These are phyloP conservation scores for Brachyhypopomus gauderio DNA, from an alignment of 2,113 vertebrate species.

Conservation along the genomic window DNA sequence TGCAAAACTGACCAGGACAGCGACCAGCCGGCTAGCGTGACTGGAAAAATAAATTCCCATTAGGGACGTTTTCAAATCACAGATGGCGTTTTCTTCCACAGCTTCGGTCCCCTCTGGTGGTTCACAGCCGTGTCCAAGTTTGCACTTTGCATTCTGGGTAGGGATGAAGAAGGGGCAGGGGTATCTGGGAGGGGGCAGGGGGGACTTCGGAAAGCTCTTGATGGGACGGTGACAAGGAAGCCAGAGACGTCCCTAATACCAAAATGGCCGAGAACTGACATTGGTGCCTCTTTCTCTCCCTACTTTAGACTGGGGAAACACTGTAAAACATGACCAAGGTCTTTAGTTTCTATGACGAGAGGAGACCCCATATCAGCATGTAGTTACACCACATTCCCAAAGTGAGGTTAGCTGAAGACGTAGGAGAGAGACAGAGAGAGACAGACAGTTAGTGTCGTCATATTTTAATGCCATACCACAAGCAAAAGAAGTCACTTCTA, in stretches of 20 bases:
- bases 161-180: neutral
- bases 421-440: slow-evolving; percentile 35
- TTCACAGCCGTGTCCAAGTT: slow-evolving; percentile 9
- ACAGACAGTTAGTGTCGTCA: slow-evolving; percentile 50
- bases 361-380: slow-evolving; percentile 76
- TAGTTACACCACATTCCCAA: slow-evolving; percentile 75
- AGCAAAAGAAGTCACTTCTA: neutral
- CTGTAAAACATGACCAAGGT: slow-evolving; percentile 57
- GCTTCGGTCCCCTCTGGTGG: slow-evolving; percentile 1
- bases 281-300: slow-evolving; percentile 44
- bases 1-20: neutral
- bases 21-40: neutral
- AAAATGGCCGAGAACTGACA: slow-evolving; percentile 61
- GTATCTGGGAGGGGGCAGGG: neutral
- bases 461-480: slow-evolving; percentile 19
- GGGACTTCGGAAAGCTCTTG: neutral
- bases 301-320: slow-evolving; percentile 66
- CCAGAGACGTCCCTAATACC: slow-evolving; percentile 42
- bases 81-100: neutral
- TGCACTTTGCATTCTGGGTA: slow-evolving; percentile 33
- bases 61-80: neutral
- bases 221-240: neutral
- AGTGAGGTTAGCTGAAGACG: slow-evolving; percentile 89
- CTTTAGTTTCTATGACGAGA: slow-evolving; percentile 77
- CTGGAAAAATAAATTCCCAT: neutral